Evolutionary conservation across 2,113 vertebrate genomes (phyloP), one percentile per base, ranked within the genome.

Genomic region (Nettapus auritus): DNA sequence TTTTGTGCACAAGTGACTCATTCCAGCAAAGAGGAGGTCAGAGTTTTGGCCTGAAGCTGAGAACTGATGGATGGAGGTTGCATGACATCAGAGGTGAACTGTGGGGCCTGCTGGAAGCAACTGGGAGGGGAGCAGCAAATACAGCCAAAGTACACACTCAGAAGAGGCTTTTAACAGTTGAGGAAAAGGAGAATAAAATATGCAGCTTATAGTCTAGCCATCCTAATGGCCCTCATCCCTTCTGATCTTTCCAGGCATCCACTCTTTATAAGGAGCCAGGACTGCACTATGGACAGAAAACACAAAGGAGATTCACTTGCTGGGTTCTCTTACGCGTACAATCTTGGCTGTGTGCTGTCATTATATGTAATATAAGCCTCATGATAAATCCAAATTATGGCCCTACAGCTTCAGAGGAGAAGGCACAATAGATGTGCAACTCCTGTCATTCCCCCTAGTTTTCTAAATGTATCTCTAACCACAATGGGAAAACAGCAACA

Each of bases 301-400:
- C 7, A 71, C 3, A n/a, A 69, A 31, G 16, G 42, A 59, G 15
- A 86, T 50, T 6, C 7, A 28, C 19, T 64, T 88, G 15, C 6
- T 60, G 23, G 8, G 11, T 76, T 73, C 13, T 48, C 11, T 71
- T 68, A 22, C 26, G 9, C 17, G 3, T 62, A 25, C 33, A 15
- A 0, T 74, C 44, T 70, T 57, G 5, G 19, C 52, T 83, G 7
- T 53, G 10, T 36, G 21, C 59, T 40, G 23, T 59, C 59, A 28
- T 4, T 12, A n/a, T 4, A 33, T 11, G 3, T 38, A 74, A 74
- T 6, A 77, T 18, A 62, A 14, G 25, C 8, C 21, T 44, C 8
- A 26, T 0, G 0, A n/a, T 50, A 94, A 77, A 77, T 70, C 13
- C 46, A 55, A 63, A 25, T 34, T 4, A 67, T 3, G 6, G 23